A percentile compares a stretch with the other conserved stretches of the same genome.
phyloP scores from a whole-genome alignment of 2,113 vertebrate species.

The Bothrops jararaca region DNA sequence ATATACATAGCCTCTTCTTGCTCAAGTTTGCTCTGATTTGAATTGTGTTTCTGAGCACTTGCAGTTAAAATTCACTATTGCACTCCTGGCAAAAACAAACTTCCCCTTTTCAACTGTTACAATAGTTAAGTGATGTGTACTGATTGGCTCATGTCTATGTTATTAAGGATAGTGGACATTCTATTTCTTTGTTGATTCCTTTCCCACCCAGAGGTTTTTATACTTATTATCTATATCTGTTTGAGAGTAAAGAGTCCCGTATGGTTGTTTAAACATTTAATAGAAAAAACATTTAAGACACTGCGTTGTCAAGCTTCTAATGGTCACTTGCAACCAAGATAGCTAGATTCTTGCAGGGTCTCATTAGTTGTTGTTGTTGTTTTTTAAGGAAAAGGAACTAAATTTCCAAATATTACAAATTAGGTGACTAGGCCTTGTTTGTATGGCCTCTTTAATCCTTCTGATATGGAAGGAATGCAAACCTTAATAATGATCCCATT shows the following conservation, averaged over 20 bases:
- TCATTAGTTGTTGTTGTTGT: neutral
- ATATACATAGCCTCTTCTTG: neutral
- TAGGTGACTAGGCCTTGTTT: neutral
- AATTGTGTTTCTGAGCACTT: neutral
- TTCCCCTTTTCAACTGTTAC: neutral
- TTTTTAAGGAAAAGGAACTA: neutral
- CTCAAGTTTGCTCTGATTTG: neutral
- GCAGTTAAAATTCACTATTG: neutral
- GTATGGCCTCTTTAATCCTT: neutral
- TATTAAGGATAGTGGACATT: neutral
- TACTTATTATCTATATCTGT: neutral
- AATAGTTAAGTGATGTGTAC: neutral
- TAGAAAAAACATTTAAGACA: neutral
- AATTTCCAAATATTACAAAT: neutral
- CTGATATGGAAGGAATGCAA: neutral
- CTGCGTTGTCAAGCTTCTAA: neutral
- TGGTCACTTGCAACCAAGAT: neutral
- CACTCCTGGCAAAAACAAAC: too few species aligned
- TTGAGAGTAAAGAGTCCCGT: neutral
- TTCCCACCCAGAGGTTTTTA: neutral
- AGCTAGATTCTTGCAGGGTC: neutral
- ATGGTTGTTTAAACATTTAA: neutral
- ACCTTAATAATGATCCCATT: neutral
- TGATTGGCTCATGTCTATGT: neutral
- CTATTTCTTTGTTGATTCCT: neutral